Base-by-base conservation (phyloP, 1,140 invertebrate genomes). In the Drosophila bifasciata region DNA sequence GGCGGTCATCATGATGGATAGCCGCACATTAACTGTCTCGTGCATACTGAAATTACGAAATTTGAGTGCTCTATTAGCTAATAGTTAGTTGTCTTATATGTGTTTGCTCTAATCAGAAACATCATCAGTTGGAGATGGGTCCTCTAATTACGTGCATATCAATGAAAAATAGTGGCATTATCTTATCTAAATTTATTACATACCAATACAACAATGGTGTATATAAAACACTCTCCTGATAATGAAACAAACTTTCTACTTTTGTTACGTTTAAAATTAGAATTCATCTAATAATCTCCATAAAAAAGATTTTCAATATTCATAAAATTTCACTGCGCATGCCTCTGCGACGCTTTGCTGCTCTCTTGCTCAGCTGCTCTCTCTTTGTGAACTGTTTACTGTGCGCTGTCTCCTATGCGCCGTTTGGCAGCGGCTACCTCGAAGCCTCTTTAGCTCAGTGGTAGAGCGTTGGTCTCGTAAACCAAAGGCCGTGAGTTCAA, bases 381-480 rank as follows among this genome's bases (percentile, higher is more conserved):
- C 49, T 25, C 49, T 16, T 16, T 36, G n/a, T 44, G 32, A 3
- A 36, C 32, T 36, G 11, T 40, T 25, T 40, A 15, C 11, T 40
- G 21, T 17, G 41, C 25, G n/a, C 49, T 56, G 46, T 23, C 23
- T 75, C 53, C 15, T 66, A 48, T 76, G 25, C 8, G 19, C 4
- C 39, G 48, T 76, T 78, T 58, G 50, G 56, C 60, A n/a, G 56
- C 59, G 40, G 50, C 41, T 23, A 48, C 7, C 5, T 13, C 50
- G 60, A 13, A 32, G 60, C 60, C 19, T 50, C 36, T 39, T 61
- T 61, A 61, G 6, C 17, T n/a, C 95, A 96, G 95, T 95, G 96
- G 96, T 95, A 96, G 95, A 96, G 95, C 96, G 96, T 95, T 96
- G 95, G 95, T 96, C 96, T 96, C 95, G 95, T 96, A 96, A 96